phyloP scores from a whole-genome alignment of 2,113 vertebrate genomes.

The Urocolius indicus region DNA sequence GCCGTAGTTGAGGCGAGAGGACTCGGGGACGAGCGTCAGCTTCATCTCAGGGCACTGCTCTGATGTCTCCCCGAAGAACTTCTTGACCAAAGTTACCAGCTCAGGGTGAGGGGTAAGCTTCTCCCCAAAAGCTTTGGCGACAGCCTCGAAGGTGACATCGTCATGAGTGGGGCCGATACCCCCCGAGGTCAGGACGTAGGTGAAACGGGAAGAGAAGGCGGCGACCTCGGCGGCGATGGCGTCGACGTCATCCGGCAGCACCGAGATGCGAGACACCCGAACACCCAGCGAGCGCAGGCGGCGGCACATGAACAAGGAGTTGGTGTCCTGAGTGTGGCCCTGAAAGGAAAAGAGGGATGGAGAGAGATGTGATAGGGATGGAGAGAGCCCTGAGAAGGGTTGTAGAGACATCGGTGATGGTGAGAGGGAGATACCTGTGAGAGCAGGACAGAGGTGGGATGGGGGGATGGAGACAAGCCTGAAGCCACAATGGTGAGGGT shows the following conservation, averaged over 20 bases:
- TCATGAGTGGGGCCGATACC: slow-evolving; percentile 97
- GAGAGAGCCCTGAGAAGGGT: too few species aligned
- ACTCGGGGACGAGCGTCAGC: slow-evolving; percentile 84
- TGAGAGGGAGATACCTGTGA: too few species aligned
- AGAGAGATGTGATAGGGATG: too few species aligned
- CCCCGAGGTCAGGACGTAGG: slow-evolving; percentile 90
- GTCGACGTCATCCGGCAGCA: slow-evolving; percentile 87
- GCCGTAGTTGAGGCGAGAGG: slow-evolving; percentile 90
- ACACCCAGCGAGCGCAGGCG: slow-evolving; percentile 88
- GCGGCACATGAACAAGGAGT: slow-evolving; percentile 89
- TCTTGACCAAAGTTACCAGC: slow-evolving; percentile 77
- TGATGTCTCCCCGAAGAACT: slow-evolving; percentile 77
- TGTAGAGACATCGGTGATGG: neutral
- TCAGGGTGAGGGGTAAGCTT: slow-evolving; percentile 83
- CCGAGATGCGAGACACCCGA: slow-evolving; percentile 85
- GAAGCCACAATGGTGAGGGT: too few species aligned
- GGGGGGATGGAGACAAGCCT: too few species aligned
- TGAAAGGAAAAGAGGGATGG: too few species aligned
- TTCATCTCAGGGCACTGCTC: slow-evolving; percentile 83
- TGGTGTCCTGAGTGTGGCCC: slow-evolving; percentile 94
- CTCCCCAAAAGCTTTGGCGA: slow-evolving; percentile 90
- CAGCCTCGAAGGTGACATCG: slow-evolving; percentile 92
- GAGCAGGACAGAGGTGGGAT: too few species aligned
- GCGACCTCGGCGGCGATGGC: slow-evolving; percentile 87
- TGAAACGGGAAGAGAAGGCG: slow-evolving; percentile 81